phyloP scores from a whole-genome alignment of 2,797 vertebrate species.

The Xiphorhynchus erythropygius region DNA sequence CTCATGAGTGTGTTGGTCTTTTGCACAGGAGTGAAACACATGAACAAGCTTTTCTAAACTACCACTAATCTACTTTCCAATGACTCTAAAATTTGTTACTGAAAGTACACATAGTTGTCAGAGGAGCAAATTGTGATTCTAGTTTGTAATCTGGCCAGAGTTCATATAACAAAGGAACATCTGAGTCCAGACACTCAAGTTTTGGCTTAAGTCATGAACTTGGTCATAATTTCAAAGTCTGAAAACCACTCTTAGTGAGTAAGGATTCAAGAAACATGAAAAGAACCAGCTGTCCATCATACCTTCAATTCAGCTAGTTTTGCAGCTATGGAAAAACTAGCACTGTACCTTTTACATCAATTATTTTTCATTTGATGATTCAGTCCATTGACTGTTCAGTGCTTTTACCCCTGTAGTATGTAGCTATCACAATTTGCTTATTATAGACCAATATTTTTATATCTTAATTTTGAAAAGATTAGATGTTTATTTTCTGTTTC shows the following conservation, averaged over 20 bases:
- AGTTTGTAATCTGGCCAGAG: background rate
- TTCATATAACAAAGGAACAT: background rate
- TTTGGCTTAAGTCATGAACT: background rate
- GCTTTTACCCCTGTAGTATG: background rate
- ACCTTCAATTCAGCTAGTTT: background rate
- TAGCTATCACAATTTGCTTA: background rate
- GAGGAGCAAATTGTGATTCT: background rate
- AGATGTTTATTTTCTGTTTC: background rate
- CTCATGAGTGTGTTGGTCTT: background rate
- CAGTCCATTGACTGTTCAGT: background rate
- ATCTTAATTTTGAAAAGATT: background rate
- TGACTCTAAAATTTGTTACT: slow-evolving; percentile 41
- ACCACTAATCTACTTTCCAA: slow-evolving; percentile 42
- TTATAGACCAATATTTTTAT: background rate
- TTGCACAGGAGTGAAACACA: slow-evolving; percentile 7
- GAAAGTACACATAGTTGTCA: slow-evolving; percentile 35
- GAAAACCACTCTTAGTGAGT: background rate
- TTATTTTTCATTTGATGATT: background rate
- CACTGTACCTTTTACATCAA: background rate
- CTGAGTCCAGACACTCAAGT: background rate
- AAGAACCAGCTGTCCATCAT: background rate
- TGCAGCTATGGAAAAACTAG: background rate
- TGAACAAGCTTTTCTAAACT: slow-evolving; percentile 41
- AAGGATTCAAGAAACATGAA: background rate
- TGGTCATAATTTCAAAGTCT: background rate